A percentile compares a stretch with the other conserved stretches of the same genome.
Conservation (phyloP, 2,113 vertebrate genomes). For the Numenius arquata region DNA sequence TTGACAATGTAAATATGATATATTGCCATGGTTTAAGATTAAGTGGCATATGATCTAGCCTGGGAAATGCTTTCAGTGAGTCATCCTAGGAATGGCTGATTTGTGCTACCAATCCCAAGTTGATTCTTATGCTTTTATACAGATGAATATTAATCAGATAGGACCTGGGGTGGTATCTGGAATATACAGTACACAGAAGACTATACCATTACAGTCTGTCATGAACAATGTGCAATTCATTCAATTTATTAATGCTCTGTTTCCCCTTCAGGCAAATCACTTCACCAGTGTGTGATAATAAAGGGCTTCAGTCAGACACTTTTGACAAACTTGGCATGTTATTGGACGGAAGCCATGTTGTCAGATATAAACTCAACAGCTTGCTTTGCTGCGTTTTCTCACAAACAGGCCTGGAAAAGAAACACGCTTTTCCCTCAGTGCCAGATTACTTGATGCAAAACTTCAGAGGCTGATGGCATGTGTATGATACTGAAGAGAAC, state of each 20-base stretch:
- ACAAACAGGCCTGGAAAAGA: slow-evolving; percentile 61
- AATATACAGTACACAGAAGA: slow-evolving; percentile 26
- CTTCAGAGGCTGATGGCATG: not conserved
- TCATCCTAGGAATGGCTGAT: not conserved
- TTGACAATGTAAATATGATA: not conserved
- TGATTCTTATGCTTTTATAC: not conserved
- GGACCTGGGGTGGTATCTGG: slow-evolving; percentile 2
- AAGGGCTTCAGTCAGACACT: slow-evolving; percentile 71
- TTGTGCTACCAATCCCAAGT: not conserved
- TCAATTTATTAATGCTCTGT: slow-evolving; percentile 66
- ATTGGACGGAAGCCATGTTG: slow-evolving; percentile 68
- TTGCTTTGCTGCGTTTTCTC: slow-evolving; percentile 72
- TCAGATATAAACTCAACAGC: slow-evolving; percentile 63
- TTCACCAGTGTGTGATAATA: slow-evolving; percentile 61
- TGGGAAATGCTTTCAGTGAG: not conserved
- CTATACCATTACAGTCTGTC: not conserved
- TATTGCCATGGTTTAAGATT: not conserved
- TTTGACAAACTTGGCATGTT: slow-evolving; percentile 76
- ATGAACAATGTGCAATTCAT: slow-evolving; percentile 77
- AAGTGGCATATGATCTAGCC: not conserved
- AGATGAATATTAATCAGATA: slow-evolving; percentile 8
- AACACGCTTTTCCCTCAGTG: slow-evolving; percentile 50
- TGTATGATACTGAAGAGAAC: not conserved
- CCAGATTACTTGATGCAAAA: slow-evolving; percentile 33
- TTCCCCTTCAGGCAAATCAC: slow-evolving; percentile 73